Evolutionary conservation across 2,797 vertebrate genomes (phyloP), one percentile per base, ranked within the genome.

Genomic region (Protonibea diacanthus): DNA sequence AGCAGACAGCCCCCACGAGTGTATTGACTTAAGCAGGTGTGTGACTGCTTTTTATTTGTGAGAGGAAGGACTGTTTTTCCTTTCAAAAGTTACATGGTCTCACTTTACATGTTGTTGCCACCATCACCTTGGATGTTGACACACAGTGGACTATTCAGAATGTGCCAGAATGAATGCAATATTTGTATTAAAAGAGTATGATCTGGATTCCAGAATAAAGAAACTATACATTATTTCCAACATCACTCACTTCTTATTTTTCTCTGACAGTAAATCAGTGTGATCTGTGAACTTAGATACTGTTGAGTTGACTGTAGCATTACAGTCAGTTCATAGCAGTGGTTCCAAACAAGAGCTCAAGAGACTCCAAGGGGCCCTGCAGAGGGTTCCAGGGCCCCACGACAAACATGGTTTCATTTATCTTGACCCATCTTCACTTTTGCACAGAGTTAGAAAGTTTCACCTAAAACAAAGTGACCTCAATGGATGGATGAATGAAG

Each of bases 81-180:
- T 57, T 66, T 53, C 0, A 29, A 51, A 61, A 11, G 55, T 53
- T 38, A 21, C 25, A 40, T 51, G 27, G 29, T 74, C 58, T 72
- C 1, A 0, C 42, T 78, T 80, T 47, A 42, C 56, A 49, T 58
- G 57, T 14, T 20, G 21, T 70, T 42, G 42, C 8, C 33, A 38
- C 33, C 33, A 38, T 38, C 18, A 69, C 21, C 9, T 20, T 0
- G 3, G 20, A 17, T 29, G 15, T 38, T 57, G 23, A 20, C 65
- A 69, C 53, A 79, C 49, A 71, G 38, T 1, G 0, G 2, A 74
- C 15, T 14, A 49, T 62, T 76, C 15, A 57, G 62, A 69, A 76
- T 63, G 87, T 85, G 84, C 76, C 81, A 88, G 21, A 65, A 44
- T 71, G 13, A 52, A 65, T 80, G 62, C 57, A 81, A 60, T 72